Evolutionary conservation across 2,113 vertebrate species (phyloP), one percentile per base, ranked within the genome.

Genomic region (Heterocephalus glaber): DNA sequence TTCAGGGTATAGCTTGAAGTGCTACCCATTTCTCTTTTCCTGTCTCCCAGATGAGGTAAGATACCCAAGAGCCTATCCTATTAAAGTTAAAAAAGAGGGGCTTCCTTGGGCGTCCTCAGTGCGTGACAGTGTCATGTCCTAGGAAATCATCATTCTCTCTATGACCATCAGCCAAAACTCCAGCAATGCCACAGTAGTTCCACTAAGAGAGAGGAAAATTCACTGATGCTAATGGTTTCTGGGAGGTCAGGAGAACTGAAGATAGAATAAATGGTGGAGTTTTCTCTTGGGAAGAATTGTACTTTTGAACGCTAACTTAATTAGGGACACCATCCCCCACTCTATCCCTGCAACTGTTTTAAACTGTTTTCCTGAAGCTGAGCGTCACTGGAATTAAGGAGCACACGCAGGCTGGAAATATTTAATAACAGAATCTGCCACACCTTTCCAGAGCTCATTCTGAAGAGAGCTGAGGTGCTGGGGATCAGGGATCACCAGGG

Each of bases 401-500:
- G 56, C 9, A 33, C 81, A 93, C 11, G 14, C 41, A 65, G 1
- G 11, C 44, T 79, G 63, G 4, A 87, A 95, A 92, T 3, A 90
- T 7, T 93, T 68, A 96, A 87, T n/a, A 94, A 86, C 6, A 14
- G 60, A 91, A 30, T 49, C 76, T 56, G 30, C 47, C 49, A 0
- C 35, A 82, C 22, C 24, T 63, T 89, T 47, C 54, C 10, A 65
- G 79, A 96, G 91, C 94, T 65, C 94, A 80, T 74, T 52, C 90
- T 47, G 94, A 63, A 95, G 89, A 70, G 85, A 92, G 81, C 41
- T 60, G 63, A 93, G 68, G 76, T 80, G 81, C 44, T 76, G 41
- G 95, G 77, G 85, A 80, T 11, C 22, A 2, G 76, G 28, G 72
- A 96, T 33, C 82, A 20, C 66, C 90, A 86, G 87, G 47, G 35